Conservation (phyloP, 1,140 invertebrate genomes). For the Meloidogyne exigua region DNA sequence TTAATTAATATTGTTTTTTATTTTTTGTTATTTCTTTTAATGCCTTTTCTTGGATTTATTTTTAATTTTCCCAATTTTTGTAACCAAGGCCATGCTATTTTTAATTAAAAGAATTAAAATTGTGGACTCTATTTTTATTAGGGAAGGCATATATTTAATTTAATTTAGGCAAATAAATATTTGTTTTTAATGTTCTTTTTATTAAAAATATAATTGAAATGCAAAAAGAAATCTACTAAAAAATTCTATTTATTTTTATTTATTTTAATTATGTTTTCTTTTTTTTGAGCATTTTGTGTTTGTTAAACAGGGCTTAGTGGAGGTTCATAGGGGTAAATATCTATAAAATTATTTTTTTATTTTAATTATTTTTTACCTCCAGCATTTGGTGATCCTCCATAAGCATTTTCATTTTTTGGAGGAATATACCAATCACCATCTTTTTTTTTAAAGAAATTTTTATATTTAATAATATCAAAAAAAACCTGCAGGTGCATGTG, state of each 20-base stretch:
- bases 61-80: too few relatives aligned
- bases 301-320: constrained; percentile 35
- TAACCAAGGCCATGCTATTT: too few relatives aligned
- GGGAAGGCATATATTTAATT: too few relatives aligned
- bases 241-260: neutral
- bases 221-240: too few relatives aligned
- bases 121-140: too few relatives aligned
- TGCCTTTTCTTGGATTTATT: too few relatives aligned
- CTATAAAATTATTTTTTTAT: constrained; percentile 17
- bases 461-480: neutral
- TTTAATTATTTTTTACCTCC: constrained; percentile 22
- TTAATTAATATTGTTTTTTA: neutral
- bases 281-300: neutral
- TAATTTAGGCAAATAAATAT: too few relatives aligned
- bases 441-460: neutral
- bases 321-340: constrained; percentile 53
- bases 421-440: constrained; percentile 43
- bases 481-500: constrained; percentile 7
- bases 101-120: too few relatives aligned
- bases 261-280: constrained; percentile 9
- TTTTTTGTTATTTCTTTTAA: neutral
- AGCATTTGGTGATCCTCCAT: constrained; percentile 56
- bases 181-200: neutral
- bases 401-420: constrained; percentile 46
- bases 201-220: neutral